A percentile compares a stretch with the other conserved stretches of the same genome.
These are phyloP conservation scores for Eubasilissa splendida DNA, from an alignment of 2,888 invertebrate genomes.

Conservation along the genomic window DNA sequence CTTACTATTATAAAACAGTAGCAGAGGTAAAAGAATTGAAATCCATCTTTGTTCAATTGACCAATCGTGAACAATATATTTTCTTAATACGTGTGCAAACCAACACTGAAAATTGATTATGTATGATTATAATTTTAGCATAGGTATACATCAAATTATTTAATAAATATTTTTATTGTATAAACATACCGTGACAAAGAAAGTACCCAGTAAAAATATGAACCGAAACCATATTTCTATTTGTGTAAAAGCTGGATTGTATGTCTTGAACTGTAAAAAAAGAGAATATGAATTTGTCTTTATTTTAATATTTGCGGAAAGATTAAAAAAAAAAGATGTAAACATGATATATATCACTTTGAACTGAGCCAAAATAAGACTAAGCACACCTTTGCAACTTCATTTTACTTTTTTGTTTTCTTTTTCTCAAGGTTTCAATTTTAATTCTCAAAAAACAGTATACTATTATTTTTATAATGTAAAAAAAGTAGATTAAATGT, in stretches of 20 bases:
- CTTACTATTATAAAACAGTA: conserved; percentile 94
- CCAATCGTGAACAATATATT: conserved; percentile 93
- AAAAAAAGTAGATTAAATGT: background rate
- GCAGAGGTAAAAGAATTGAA: conserved; percentile 86
- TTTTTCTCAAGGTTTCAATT: background rate
- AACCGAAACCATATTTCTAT: conserved; percentile 98
- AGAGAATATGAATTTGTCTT: background rate
- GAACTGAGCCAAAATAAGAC: no score
- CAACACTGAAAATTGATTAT: conserved; percentile 80
- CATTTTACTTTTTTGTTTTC: background rate
- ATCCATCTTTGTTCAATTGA: conserved; percentile 99
- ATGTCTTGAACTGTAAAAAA: conserved; percentile 90
- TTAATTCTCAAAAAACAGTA: background rate
- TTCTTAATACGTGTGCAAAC: conserved; percentile 91
- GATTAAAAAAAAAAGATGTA: no score
- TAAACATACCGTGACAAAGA: conserved; percentile 82
- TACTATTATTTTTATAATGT: background rate
- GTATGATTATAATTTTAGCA: background rate
- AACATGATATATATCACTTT: no score
- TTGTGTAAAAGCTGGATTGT: conserved; percentile 96
- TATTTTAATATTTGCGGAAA: no score
- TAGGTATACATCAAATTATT: background rate
- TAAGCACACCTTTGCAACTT: background rate
- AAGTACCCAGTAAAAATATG: conserved; percentile 90
- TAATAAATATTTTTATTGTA: background rate